Evolutionary conservation across 2,113 vertebrate genomes (phyloP).

Genomic region (Irena cyanogastra): DNA sequence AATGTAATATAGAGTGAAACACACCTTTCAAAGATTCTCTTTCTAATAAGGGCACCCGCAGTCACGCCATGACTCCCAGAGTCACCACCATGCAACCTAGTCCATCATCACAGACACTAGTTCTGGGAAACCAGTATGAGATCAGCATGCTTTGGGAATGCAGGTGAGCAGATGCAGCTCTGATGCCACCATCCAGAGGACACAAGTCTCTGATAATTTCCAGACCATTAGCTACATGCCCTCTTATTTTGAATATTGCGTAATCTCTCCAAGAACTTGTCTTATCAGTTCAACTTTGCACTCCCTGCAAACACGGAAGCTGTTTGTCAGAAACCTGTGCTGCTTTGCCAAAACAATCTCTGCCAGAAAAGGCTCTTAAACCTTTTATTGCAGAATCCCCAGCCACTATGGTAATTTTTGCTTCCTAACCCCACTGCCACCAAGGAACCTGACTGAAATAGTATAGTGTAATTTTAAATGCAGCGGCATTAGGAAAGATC

Average conservation of each 20-base stretch:
- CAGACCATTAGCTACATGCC: not conserved
- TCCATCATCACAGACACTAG: not conserved
- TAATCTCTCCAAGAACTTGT: conserved; percentile 34
- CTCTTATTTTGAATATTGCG: not conserved
- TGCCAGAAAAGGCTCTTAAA: conserved; percentile 29
- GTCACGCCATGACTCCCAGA: not conserved
- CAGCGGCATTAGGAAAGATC: not conserved
- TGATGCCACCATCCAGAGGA: not conserved
- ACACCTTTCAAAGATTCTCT: not conserved
- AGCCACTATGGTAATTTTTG: not conserved
- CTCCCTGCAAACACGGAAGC: conserved; percentile 50
- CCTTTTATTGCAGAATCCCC: conserved; percentile 12
- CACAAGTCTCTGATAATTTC: not conserved
- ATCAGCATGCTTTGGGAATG: not conserved
- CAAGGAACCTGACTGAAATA: not conserved
- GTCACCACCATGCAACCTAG: not conserved
- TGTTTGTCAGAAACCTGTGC: conserved; percentile 19
- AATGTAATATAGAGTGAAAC: not conserved
- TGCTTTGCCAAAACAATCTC: conserved; percentile 7
- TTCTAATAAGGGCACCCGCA: not conserved
- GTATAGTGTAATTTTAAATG: not conserved
- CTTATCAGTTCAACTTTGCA: conserved; percentile 59
- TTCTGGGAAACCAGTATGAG: not conserved
- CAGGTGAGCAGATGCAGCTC: not conserved
- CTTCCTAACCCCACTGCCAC: not conserved